A percentile compares a stretch with the other conserved stretches of the same genome.
Conservation (phyloP, 1,140 invertebrate species). For the Melipona quadrifasciata region DNA sequence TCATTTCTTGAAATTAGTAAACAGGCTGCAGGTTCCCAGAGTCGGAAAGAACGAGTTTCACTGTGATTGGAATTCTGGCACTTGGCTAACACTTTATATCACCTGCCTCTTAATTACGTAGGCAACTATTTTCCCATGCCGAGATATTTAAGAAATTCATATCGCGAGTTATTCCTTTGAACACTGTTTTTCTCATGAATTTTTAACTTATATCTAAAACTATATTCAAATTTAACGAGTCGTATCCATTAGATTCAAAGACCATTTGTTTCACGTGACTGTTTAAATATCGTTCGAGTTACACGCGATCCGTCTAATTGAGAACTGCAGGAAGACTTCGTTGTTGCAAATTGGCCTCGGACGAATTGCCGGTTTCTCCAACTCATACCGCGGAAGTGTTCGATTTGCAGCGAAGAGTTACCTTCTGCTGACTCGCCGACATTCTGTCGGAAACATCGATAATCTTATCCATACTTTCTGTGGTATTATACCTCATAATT, state of each 20-base stretch:
- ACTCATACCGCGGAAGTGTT: conserved; percentile 37
- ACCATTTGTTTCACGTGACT: conserved; percentile 32
- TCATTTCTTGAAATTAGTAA: conserved; percentile 58
- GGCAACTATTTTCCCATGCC: conserved; percentile 22
- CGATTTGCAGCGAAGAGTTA: conserved; percentile 25
- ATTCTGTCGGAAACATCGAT: conserved; percentile 18
- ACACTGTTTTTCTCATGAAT: not conserved
- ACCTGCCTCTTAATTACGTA: not conserved
- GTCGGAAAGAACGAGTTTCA: conserved; percentile 37
- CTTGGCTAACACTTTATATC: conserved; percentile 19
- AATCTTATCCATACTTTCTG: not conserved
- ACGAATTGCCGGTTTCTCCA: conserved; percentile 21
- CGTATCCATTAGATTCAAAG: not conserved
- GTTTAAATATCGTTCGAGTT: conserved; percentile 35
- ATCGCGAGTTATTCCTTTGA: not conserved
- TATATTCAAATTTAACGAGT: not conserved
- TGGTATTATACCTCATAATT: not conserved
- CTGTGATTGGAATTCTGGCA: not conserved
- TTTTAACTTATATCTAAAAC: not conserved
- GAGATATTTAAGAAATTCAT: not conserved
- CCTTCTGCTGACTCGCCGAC: not conserved
- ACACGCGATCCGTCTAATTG: conserved; percentile 58
- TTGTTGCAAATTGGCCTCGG: not conserved
- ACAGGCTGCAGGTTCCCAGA: conserved; percentile 31
- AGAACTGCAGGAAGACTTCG: conserved; percentile 40